Percentiles rank a stretch among this genome's conserved stretches.
phyloP scores from a whole-genome alignment of 35 echinoderm and acorn worm genomes.

The Ptychodera flava region DNA sequence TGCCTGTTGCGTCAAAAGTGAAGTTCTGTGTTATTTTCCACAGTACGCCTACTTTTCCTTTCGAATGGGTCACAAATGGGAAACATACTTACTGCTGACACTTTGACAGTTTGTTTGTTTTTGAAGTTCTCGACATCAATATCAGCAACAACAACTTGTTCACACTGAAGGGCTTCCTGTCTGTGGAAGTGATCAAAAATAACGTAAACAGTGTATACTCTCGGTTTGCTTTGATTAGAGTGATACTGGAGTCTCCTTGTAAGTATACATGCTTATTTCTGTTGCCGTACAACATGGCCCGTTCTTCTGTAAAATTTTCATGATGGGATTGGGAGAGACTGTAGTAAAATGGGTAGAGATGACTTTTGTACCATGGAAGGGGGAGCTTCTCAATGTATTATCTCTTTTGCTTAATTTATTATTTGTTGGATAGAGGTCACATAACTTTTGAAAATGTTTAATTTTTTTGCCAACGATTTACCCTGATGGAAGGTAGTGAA shows the following conservation, averaged over 20 bases:
- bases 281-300: not conserved
- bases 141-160: not conserved
- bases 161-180: not conserved
- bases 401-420: too few species aligned
- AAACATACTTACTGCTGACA: not conserved
- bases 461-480: too few species aligned
- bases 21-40: not conserved
- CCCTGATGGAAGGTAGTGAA: too few species aligned
- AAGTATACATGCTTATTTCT: not conserved
- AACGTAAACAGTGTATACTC: not conserved
- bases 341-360: too few species aligned
- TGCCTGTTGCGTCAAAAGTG: not conserved
- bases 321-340: too few species aligned
- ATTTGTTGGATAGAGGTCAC: too few species aligned
- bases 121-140: not conserved
- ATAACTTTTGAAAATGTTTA: too few species aligned
- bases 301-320: too few species aligned
- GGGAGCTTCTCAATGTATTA: too few species aligned
- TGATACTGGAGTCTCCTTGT: not conserved
- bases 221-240: not conserved
- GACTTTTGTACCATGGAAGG: too few species aligned
- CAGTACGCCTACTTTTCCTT: not conserved
- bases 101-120: not conserved
- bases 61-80: not conserved
- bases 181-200: not conserved